A percentile compares a stretch with the other conserved stretches of the same genome.
These are phyloP conservation scores for Drosophila imparisetae DNA, from an alignment of 2,888 invertebrate genomes.

Conservation along the genomic window DNA sequence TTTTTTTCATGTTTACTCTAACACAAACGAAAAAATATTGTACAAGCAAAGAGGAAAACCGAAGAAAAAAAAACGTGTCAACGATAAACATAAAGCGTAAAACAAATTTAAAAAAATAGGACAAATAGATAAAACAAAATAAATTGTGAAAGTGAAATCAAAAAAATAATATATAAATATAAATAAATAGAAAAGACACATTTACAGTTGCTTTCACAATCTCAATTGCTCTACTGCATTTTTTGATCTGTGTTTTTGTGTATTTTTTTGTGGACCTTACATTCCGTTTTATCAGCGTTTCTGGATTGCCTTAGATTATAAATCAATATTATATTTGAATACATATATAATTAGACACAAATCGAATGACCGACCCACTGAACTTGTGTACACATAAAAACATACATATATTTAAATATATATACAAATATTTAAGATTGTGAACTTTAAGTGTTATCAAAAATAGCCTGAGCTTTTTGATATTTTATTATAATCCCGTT, in stretches of 20 bases:
- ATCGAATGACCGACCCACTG: conserved; percentile 22
- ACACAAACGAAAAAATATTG: conserved; percentile 40
- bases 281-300: conserved; percentile 47
- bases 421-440: neutral
- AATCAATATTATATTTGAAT: conserved; percentile 44
- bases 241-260: conserved; percentile 7
- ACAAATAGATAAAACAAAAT: conserved; percentile 61
- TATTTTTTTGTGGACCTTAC: conserved; percentile 15
- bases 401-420: conserved; percentile 5
- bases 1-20: conserved; percentile 67
- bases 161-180: conserved; percentile 21
- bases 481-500: neutral
- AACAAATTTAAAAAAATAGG: conserved; percentile 48
- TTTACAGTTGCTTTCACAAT: conserved; percentile 30
- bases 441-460: neutral
- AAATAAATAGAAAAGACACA: neutral
- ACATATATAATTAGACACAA: neutral
- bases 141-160: conserved; percentile 69
- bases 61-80: conserved; percentile 42
- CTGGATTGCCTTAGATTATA: conserved; percentile 52
- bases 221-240: conserved; percentile 37
- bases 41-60: conserved; percentile 31
- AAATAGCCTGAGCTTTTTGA: neutral
- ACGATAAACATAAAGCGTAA: conserved; percentile 37
- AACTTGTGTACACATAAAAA: conserved; percentile 2